phyloP scores from a whole-genome alignment of 2,113 vertebrate species.

The Andinoacara biseriatus region DNA sequence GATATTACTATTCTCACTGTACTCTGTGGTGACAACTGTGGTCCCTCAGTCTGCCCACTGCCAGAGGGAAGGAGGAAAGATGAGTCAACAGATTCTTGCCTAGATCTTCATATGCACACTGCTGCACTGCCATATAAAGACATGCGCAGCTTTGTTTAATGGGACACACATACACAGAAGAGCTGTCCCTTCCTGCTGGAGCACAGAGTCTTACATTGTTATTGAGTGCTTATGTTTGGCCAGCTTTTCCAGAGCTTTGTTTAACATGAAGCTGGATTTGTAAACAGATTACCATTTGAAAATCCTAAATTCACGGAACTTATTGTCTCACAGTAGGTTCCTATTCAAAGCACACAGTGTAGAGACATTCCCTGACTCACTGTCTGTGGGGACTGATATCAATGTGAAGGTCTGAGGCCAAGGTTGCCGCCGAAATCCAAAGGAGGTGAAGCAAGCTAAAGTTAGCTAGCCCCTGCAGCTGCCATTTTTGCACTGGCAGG shows the following conservation, averaged over 20 bases:
- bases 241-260: slow-evolving; percentile 24
- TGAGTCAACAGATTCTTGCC: slow-evolving; percentile 60
- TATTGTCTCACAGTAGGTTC: slow-evolving; percentile 4
- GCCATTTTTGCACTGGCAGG: background rate
- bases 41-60: slow-evolving; percentile 33
- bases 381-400: background rate
- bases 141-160: slow-evolving; percentile 42
- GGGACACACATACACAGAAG: slow-evolving; percentile 21
- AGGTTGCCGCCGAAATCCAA: background rate
- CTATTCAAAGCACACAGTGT: background rate
- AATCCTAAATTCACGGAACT: background rate
- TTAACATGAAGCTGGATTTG: slow-evolving; percentile 5
- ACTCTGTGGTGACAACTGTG: slow-evolving; percentile 54
- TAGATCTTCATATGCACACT: slow-evolving; percentile 17
- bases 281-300: slow-evolving; percentile 19
- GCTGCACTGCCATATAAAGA: slow-evolving; percentile 66
- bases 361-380: background rate
- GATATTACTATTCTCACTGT: slow-evolving; percentile 28
- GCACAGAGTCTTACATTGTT: background rate
- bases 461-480: background rate
- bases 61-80: slow-evolving; percentile 56
- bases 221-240: slow-evolving; percentile 13
- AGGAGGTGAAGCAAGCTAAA: background rate
- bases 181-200: slow-evolving; percentile 8
- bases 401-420: background rate